phyloP scores from a whole-genome alignment of 2,888 invertebrate genomes.

The Hartigia nigra region DNA sequence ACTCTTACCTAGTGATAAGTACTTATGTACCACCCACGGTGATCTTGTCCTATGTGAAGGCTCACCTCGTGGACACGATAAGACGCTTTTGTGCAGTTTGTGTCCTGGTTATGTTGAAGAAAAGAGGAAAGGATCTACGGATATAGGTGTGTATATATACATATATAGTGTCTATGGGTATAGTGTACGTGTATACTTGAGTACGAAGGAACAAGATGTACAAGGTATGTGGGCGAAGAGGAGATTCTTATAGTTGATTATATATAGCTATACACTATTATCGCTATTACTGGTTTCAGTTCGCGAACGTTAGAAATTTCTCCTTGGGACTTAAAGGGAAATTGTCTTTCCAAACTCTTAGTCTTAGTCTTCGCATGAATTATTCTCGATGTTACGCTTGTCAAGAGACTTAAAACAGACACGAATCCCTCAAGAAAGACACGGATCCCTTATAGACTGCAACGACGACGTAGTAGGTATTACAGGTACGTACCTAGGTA shows the following conservation, averaged over 20 bases:
- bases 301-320: neutral
- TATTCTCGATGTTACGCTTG: neutral
- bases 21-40: conserved; percentile 41
- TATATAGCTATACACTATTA: no score
- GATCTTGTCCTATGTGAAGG: conserved; percentile 31
- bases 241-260: neutral
- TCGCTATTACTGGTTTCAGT: neutral
- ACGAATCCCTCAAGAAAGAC: neutral
- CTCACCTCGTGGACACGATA: conserved; percentile 29
- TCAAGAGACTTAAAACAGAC: neutral
- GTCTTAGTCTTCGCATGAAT: neutral
- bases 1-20: conserved; percentile 22
- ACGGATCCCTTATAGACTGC: neutral
- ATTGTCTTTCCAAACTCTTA: neutral
- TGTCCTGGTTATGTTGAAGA: neutral
- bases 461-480: neutral
- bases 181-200: neutral
- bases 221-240: neutral
- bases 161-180: neutral
- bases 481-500: neutral
- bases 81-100: conserved; percentile 16
- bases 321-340: neutral
- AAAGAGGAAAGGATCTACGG: neutral
- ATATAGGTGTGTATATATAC: neutral
- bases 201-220: neutral